Evolutionary conservation across 2,888 invertebrate genomes (phyloP).

Genomic region (Andrena fulva): DNA sequence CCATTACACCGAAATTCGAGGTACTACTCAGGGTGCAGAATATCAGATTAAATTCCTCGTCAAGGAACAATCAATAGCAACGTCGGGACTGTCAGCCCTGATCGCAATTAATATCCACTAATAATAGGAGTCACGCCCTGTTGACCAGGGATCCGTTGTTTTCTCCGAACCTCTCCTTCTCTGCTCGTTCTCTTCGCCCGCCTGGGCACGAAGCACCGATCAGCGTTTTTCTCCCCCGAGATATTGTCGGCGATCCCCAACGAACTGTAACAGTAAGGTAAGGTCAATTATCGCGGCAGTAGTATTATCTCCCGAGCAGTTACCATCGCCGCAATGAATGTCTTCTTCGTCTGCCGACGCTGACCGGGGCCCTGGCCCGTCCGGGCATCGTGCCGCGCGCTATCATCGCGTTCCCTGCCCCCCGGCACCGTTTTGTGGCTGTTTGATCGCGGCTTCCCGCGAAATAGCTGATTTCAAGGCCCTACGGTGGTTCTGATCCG

Average conservation of each 20-base stretch:
- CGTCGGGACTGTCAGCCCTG: constrained; percentile 12
- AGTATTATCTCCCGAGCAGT: constrained; percentile 36
- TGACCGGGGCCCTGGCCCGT: neutral
- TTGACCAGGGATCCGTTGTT: constrained; percentile 30
- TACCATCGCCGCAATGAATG: constrained; percentile 29
- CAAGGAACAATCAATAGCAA: constrained; percentile 16
- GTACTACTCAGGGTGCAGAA: too few relatives aligned
- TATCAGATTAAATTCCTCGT: neutral
- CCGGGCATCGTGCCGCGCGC: constrained; percentile 5
- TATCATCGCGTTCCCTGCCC: constrained; percentile 23
- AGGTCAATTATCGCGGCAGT: constrained; percentile 47
- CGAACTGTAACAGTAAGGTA: constrained; percentile 37
- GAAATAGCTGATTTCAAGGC: constrained; percentile 30
- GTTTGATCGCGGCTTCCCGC: constrained; percentile 22
- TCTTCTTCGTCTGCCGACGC: constrained; percentile 38
- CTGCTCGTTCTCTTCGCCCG: neutral
- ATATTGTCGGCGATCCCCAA: constrained; percentile 29
- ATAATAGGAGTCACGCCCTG: constrained; percentile 29
- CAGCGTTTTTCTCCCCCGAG: constrained; percentile 40
- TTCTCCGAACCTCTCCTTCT: neutral
- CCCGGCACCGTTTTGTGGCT: neutral
- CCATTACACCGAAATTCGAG: too few relatives aligned
- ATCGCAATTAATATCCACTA: constrained; percentile 39
- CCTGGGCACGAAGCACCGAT: constrained; percentile 15
- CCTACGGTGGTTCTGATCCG: constrained; percentile 24